Conservation (phyloP, 2,888 invertebrate species). For the Kuschelorhynchus macadamiae region DNA sequence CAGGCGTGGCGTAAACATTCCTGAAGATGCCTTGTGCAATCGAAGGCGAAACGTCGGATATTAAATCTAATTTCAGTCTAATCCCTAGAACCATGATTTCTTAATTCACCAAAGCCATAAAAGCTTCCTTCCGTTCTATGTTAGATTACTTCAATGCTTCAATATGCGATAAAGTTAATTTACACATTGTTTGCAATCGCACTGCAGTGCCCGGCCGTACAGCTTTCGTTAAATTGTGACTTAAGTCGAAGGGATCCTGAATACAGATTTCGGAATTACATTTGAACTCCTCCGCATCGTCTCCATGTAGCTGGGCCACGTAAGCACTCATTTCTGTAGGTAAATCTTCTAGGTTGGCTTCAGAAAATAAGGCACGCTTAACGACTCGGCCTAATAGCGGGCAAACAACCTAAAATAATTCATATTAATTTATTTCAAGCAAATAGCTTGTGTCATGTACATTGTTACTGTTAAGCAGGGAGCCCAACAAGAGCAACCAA, state of each 20-base stretch:
- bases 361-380: slow-evolving; percentile 65
- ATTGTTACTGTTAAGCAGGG: no score
- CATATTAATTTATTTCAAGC: no score
- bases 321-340: slow-evolving; percentile 68
- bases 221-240: slow-evolving; percentile 73
- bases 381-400: slow-evolving; percentile 69
- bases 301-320: slow-evolving; percentile 54
- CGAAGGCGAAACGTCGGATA: no score
- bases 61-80: no score
- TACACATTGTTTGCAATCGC: slow-evolving; percentile 61
- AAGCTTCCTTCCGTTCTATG: no score
- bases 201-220: slow-evolving; percentile 57
- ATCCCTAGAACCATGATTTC: no score
- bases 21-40: no score
- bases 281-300: slow-evolving; percentile 53
- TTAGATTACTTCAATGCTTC: slow-evolving; percentile 25
- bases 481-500: no score
- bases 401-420: slow-evolving; percentile 69
- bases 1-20: no score
- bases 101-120: no score
- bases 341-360: slow-evolving; percentile 57
- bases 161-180: slow-evolving; percentile 56
- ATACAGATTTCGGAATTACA: slow-evolving; percentile 70
- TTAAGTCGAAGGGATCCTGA: slow-evolving; percentile 75
- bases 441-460: no score